These are phyloP conservation scores for Hystrix brachyura DNA, from an alignment of 2,113 vertebrate genomes.

Conservation along the genomic window DNA sequence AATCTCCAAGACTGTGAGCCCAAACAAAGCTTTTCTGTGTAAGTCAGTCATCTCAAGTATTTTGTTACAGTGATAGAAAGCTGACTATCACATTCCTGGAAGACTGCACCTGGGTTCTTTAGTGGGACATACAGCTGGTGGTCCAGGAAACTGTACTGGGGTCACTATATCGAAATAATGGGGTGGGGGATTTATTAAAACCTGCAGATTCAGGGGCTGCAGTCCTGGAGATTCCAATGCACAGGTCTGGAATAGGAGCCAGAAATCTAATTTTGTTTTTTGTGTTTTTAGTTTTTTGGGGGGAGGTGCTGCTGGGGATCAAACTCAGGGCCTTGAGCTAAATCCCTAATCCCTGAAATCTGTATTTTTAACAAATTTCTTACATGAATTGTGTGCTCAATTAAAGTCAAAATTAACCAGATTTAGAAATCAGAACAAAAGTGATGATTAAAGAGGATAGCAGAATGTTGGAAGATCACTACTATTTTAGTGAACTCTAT, in stretches of 20 bases:
- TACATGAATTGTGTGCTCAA: neutral
- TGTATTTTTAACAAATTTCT: neutral
- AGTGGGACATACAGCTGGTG: neutral
- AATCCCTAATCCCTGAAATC: neutral
- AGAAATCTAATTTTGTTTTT: neutral
- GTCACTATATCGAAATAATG: neutral
- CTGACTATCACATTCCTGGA: neutral
- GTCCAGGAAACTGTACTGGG: neutral
- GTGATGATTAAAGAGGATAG: neutral
- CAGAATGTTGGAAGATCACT: neutral
- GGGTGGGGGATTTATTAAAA: neutral
- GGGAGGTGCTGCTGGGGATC: too few species aligned
- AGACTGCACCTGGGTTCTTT: neutral
- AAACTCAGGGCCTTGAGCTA: too few species aligned
- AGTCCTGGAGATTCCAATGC: neutral
- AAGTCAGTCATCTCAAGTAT: neutral
- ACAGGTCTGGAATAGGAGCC: neutral
- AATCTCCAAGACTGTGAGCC: neutral
- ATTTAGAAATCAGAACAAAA: neutral
- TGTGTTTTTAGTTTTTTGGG: too few species aligned
- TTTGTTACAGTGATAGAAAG: neutral
- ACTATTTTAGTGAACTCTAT: neutral
- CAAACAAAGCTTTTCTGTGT: neutral
- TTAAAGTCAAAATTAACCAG: neutral
- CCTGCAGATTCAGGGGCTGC: neutral